Evolutionary conservation across 2,113 vertebrate species (phyloP), one percentile per base, ranked within the genome.

Genomic region (Eubucco bourcierii): DNA sequence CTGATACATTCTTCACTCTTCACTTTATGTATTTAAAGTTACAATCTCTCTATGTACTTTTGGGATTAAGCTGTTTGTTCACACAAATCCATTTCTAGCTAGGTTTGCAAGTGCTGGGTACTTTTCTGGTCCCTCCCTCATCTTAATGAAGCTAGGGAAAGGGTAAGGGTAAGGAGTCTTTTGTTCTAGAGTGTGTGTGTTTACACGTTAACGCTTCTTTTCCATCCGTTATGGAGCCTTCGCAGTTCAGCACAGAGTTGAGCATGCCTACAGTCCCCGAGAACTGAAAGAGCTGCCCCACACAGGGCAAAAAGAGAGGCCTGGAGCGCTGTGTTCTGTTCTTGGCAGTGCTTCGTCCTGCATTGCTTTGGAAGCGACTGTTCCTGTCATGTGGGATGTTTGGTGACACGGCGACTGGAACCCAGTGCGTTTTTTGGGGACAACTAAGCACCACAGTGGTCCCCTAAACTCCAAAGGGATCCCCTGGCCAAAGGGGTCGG

Each of bases 241-340:
- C 44, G 1, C 12, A 33, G 56, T 1, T 24, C 2, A 0, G 63
- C 29, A 8, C 16, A 10, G 80, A 29, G 27, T 41, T 3, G 47
- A n/a, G 15, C 3, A 7, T 1, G 3, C 10, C 50, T 3, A 21
- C 16, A 25, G 24, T 1, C 11, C 33, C 56, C 1, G 15, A 12
- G 31, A 34, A 19, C 34, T 14, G 16, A 10, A 23, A 12, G 4
- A 12, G 21, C 58, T 3, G 74, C 19, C 29, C 15, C 28, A 5
- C 12, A 5, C 1, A 8, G 21, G 28, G 14, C 21, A 23, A 23
- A 50, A 23, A 25, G 27, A 34, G 24, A 9, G 1, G 2, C 0
- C 1, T 10, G 27, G 41, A 21, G 39, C 4, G 0, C 4, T 1
- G 1, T 3, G 13, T 12, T 5, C 6, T 1, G 11, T 7, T 23